Evolutionary conservation across 1,140 invertebrate genomes (phyloP), one percentile per base, ranked within the genome.

Genomic region (Acromyrmex echinatior): DNA sequence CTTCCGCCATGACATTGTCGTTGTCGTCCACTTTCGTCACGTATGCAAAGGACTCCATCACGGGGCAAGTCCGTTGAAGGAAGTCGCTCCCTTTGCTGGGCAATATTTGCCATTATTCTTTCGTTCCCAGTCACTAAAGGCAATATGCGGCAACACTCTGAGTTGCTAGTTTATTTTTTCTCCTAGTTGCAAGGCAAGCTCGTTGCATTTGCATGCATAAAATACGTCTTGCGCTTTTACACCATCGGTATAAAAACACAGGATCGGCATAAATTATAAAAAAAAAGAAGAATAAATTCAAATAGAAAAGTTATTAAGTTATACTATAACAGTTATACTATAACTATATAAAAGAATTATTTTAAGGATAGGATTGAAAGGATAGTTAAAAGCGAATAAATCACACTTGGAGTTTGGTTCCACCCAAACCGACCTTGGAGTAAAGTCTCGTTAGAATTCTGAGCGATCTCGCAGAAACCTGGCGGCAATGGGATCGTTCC

Each of bases 1-100:
- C 95, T 94, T 95, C 95, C 94, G 94, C 89, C 92, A 91, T 88
- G 88, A 90, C 89, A 86, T 90, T 81, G 86, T 90, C 79, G 87
- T 91, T 88, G 89, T 71, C 78, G 84, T 91, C 76, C 84, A 79
- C 81, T 70, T 80, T 90, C 63, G 63, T 71, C 31, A 60, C 71
- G 77, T 91, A 88, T 86, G 86, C 90, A 88, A 88, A 90, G 90
- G 81, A 86, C 89, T 81, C 80, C 73, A 79, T 90, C 80, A 73
- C 65, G 85, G 71, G 78, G 88, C 89, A 87, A 90, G 85, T 87
- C 51, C 63, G 73, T 62, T 58, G 85, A 89, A 90, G 88, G 87
- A 90, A 90, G 56, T 78, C 63, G 62, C 84, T 89, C 31, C 85
- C 84, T 88, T 86, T 88, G 84, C 70, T 58, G 45, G 73, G 45